Evolutionary conservation across 2,113 vertebrate species (phyloP).

Genomic region (Agapornis roseicollis): DNA sequence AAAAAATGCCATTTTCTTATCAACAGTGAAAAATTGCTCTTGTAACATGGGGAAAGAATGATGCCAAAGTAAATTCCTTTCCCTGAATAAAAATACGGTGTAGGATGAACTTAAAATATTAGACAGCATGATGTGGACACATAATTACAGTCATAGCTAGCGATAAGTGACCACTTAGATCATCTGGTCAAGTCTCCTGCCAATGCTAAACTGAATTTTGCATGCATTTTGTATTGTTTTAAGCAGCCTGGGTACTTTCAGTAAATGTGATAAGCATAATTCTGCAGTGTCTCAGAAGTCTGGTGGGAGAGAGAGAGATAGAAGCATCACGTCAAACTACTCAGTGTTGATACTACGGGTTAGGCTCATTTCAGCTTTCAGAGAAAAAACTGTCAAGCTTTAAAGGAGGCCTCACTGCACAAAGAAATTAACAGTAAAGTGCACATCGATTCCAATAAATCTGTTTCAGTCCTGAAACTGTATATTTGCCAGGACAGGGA

Average conservation of each 20-base stretch:
- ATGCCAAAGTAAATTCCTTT: neutral
- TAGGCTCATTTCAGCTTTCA: slow-evolving; percentile 20
- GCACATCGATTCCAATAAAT: slow-evolving; percentile 25
- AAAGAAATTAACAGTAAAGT: slow-evolving; percentile 26
- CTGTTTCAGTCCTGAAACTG: neutral
- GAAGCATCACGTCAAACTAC: neutral
- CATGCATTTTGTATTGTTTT: neutral
- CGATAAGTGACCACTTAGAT: neutral
- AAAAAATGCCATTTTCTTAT: slow-evolving; percentile 19
- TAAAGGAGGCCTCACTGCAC: neutral
- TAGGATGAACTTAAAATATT: neutral
- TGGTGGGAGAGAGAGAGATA: neutral
- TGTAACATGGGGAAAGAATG: neutral
- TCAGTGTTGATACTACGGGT: neutral
- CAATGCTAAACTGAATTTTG: neutral
- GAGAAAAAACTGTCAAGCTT: slow-evolving; percentile 18
- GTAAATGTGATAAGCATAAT: neutral
- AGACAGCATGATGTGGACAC: neutral
- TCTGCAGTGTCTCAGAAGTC: neutral
- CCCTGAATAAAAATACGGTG: neutral
- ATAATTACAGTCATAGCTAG: neutral
- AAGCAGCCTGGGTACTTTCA: neutral
- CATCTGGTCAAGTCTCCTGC: neutral
- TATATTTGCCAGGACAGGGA: neutral
- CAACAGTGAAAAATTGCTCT: neutral